These are phyloP conservation scores for Marronus borbonicus DNA, from an alignment of 2,888 invertebrate genomes.

Conservation along the genomic window DNA sequence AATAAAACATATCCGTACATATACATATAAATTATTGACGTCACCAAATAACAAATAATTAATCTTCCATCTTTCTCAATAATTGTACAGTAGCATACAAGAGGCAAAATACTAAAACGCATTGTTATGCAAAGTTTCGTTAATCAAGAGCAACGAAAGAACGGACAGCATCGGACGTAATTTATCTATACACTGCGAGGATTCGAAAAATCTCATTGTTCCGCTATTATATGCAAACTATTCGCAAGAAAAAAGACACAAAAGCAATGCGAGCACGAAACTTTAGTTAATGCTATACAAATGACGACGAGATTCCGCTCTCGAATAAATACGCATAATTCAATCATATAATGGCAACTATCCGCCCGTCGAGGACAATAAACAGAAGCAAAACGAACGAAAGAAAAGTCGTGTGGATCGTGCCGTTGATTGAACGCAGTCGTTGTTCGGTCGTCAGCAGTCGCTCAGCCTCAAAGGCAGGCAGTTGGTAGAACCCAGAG, in stretches of 20 bases:
- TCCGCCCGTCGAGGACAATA: slow-evolving; percentile 43
- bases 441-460: slow-evolving; percentile 59
- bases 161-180: background rate
- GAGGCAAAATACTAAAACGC: background rate
- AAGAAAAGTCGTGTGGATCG: slow-evolving; percentile 59
- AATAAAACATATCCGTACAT: no score
- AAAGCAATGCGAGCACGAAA: slow-evolving; percentile 36
- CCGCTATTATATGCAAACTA: slow-evolving; percentile 46
- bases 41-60: no score
- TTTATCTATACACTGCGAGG: slow-evolving; percentile 28
- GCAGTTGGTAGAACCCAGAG: slow-evolving; percentile 52
- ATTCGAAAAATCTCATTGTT: slow-evolving; percentile 46
- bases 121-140: no score
- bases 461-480: slow-evolving; percentile 48
- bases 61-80: no score
- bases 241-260: slow-evolving; percentile 16
- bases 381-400: slow-evolving; percentile 50
- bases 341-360: slow-evolving; percentile 46
- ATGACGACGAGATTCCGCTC: slow-evolving; percentile 45
- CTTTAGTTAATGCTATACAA: slow-evolving; percentile 46
- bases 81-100: background rate
- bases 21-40: no score
- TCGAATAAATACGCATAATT: slow-evolving; percentile 47
- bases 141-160: background rate
- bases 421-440: slow-evolving; percentile 62